Base-by-base conservation (phyloP, 2,888 invertebrate genomes). In the Creontiades dilutus region DNA sequence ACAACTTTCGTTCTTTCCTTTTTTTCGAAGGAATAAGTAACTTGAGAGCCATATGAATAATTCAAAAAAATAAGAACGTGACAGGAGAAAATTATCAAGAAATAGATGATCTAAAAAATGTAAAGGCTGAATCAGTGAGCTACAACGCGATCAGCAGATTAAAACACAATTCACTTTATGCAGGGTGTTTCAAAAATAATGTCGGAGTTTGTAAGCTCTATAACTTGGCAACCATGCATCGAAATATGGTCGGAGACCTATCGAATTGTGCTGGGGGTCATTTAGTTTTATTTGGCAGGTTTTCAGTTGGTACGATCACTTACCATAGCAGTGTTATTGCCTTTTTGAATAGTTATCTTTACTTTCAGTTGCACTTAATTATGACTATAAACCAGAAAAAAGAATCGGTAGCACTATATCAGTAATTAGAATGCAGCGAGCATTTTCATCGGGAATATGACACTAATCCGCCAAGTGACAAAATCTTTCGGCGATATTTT, bases 221-320 rank as follows among this genome's bases (percentile, higher is more conserved):
- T 19, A 5, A 19, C 75, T 19, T 3, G 12, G 75, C 75, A 75
- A 75, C 37, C 75, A 75, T 75, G 28, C 75, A 14, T 75, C 75
- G 75, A n/a, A 75, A 19, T 11, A 75, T 75, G 75, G 23, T 75
- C 75, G 4, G 75, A 5, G 4, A 75, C 75, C 75, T 75, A 75
- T n/a, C 75, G 75, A 19, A 75, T 75, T 75, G 75, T 9, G 16
- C 1, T 11, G 75, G 75, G 16, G 5, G 23, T 75, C 12, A 75
- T 75, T 19, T 75, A 75, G 75, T 75, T 75, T 75, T 12, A 28
- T 75, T 23, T 28, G 75, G 75, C 16, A 75, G 75, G 28, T n/a
- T n/a, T n/a, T n/a, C 28, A 19, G 75, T 27, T 11, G 75, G 52
- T 52, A 16, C 5, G n/a, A n/a, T n/a, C 11, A 12, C 52, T 52